These are phyloP conservation scores for Drosophila formosana DNA, from an alignment of 2,888 invertebrate species.

Conservation along the genomic window DNA sequence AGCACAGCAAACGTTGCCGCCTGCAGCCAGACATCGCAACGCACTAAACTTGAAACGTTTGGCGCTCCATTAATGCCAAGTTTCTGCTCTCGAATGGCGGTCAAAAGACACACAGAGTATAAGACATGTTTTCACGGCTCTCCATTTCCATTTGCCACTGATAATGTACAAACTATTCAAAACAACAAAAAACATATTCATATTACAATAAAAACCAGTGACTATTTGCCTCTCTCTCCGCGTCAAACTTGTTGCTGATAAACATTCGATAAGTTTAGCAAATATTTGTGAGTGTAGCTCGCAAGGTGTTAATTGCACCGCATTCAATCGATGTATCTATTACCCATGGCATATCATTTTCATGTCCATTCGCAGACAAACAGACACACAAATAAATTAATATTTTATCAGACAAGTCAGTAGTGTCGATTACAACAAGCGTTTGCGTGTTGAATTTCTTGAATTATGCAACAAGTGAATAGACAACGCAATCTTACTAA, in stretches of 20 bases:
- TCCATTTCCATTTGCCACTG: slow-evolving; percentile 26
- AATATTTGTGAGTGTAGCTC: slow-evolving; percentile 67
- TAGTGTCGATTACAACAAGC: slow-evolving; percentile 10
- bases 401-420: slow-evolving; percentile 20
- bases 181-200: background rate
- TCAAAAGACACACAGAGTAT: slow-evolving; percentile 6
- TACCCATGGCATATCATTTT: slow-evolving; percentile 47
- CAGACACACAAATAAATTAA: slow-evolving; percentile 11
- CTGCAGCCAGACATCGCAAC: slow-evolving; percentile 46
- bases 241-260: slow-evolving; percentile 66
- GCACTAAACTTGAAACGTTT: slow-evolving; percentile 38
- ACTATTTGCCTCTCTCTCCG: slow-evolving; percentile 17
- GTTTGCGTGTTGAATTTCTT: background rate
- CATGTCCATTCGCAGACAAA: background rate
- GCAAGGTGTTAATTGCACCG: slow-evolving; percentile 71
- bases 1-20: slow-evolving; percentile 27
- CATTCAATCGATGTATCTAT: slow-evolving; percentile 60
- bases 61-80: slow-evolving; percentile 11
- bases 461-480: background rate
- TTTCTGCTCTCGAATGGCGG: slow-evolving; percentile 1
- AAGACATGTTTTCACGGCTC: no score
- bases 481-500: no score
- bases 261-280: slow-evolving; percentile 65
- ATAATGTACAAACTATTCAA: slow-evolving; percentile 30
- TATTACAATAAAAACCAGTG: no score